Percentiles rank a stretch among this genome's conserved stretches.
phyloP scores from a whole-genome alignment of 2,113 vertebrate genomes.

The Axis porcinus region DNA sequence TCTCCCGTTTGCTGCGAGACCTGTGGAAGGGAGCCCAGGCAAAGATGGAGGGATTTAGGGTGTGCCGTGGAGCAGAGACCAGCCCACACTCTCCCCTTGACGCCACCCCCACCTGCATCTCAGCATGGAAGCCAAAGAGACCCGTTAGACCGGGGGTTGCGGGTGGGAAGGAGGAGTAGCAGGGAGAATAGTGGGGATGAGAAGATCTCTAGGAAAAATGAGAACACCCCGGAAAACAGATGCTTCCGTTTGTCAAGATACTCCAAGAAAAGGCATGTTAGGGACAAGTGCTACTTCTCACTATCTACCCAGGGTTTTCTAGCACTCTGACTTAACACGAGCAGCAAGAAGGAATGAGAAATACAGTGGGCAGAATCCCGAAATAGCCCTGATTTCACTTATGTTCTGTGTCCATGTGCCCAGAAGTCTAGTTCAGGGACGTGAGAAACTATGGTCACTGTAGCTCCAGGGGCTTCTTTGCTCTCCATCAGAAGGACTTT shows the following conservation, averaged over 20 bases:
- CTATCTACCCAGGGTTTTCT: not conserved
- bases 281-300: not conserved
- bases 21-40: not conserved
- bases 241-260: not conserved
- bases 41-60: not conserved
- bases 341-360: not conserved
- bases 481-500: not conserved
- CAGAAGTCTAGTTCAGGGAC: not conserved
- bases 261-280: not conserved
- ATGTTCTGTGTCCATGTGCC: not conserved
- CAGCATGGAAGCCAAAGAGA: not conserved
- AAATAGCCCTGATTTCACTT: not conserved
- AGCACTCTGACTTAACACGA: not conserved
- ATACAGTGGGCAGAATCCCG: not conserved
- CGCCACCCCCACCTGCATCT: not conserved
- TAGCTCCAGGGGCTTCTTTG: not conserved
- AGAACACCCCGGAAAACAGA: not conserved
- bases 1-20: not conserved
- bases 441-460: not conserved
- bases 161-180: not conserved
- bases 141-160: not conserved
- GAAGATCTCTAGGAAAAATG: not conserved
- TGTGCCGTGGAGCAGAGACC: not conserved
- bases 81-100: rapidly evolving
- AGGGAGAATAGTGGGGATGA: not conserved